Conservation (phyloP, 2,113 vertebrate species). For the Genyomyrus donnyi region DNA sequence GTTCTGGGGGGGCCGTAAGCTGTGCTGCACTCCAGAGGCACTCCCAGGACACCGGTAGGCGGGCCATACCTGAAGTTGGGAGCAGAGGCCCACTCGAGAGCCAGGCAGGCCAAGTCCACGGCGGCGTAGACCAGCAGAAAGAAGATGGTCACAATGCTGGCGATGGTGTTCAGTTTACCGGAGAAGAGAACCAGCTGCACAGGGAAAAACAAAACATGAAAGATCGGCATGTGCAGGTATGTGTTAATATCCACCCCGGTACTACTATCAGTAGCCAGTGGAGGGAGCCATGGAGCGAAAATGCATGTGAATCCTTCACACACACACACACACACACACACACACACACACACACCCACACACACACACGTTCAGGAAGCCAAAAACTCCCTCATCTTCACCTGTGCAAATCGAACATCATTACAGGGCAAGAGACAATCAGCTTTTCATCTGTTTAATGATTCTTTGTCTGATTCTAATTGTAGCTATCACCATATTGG, state of each 20-base stretch:
- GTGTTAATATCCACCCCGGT: background rate
- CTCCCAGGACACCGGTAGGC: background rate
- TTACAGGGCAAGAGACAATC: background rate
- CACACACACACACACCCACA: background rate
- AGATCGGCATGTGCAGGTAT: background rate
- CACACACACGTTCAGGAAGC: background rate
- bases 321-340: background rate
- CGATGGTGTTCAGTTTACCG: slow-evolving; percentile 78
- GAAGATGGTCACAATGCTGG: slow-evolving; percentile 81
- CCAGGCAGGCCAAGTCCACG: slow-evolving; percentile 79
- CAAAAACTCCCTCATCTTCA: background rate
- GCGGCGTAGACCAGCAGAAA: slow-evolving; percentile 84
- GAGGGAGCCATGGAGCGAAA: background rate
- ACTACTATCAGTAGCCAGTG: background rate
- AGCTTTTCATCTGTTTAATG: background rate
- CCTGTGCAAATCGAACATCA: background rate
- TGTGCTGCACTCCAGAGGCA: background rate
- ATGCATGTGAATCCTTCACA: background rate
- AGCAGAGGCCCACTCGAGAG: slow-evolving; percentile 84
- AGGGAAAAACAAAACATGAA: background rate
- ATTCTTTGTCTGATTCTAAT: slow-evolving; percentile 7
- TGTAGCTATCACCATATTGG: slow-evolving; percentile 47
- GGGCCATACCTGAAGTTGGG: slow-evolving; percentile 51
- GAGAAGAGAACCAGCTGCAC: slow-evolving; percentile 65
- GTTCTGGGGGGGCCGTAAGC: background rate